These are phyloP conservation scores for Macrobrachium nipponense DNA, from an alignment of 1,140 invertebrate species.

Conservation along the genomic window DNA sequence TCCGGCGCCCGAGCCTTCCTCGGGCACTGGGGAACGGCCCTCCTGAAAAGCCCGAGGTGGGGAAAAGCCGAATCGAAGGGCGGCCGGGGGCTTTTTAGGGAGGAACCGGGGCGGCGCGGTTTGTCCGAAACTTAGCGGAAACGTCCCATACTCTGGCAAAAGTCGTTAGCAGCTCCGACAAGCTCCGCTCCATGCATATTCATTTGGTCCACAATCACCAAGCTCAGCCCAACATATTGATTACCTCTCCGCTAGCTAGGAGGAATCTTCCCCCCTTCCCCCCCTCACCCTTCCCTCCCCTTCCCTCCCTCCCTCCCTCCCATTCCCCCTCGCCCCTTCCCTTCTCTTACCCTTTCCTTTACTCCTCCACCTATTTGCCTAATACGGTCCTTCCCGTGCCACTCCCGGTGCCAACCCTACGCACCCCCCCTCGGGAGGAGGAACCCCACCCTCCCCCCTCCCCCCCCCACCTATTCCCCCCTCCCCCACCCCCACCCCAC, in stretches of 20 bases:
- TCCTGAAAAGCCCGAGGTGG: not conserved
- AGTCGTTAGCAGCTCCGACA: conserved; percentile 43
- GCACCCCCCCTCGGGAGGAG: too few relatives aligned
- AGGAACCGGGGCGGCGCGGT: not conserved
- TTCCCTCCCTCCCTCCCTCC: not conserved
- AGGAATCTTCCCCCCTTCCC: conserved; percentile 5
- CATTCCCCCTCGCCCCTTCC: not conserved
- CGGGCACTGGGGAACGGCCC: not conserved
- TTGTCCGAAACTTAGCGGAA: not conserved
- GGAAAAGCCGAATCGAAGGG: not conserved
- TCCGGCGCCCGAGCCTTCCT: too few relatives aligned
- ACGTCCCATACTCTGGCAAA: conserved; percentile 12
- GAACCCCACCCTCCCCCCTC: too few relatives aligned
- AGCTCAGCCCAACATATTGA: conserved; percentile 55
- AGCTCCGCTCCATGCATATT: conserved; percentile 50
- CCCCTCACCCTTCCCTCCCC: not conserved
- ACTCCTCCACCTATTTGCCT: too few relatives aligned
- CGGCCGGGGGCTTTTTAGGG: not conserved
- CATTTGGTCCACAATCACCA: conserved; percentile 57
- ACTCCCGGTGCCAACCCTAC: too few relatives aligned
- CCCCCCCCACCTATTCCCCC: too few relatives aligned
- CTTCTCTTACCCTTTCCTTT: too few relatives aligned
- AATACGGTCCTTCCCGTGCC: too few relatives aligned
- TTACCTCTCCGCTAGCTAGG: conserved; percentile 18
- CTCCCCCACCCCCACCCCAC: not conserved